Evolutionary conservation across 1,140 invertebrate species (phyloP).

Genomic region (Plectrocnemia conspersa): DNA sequence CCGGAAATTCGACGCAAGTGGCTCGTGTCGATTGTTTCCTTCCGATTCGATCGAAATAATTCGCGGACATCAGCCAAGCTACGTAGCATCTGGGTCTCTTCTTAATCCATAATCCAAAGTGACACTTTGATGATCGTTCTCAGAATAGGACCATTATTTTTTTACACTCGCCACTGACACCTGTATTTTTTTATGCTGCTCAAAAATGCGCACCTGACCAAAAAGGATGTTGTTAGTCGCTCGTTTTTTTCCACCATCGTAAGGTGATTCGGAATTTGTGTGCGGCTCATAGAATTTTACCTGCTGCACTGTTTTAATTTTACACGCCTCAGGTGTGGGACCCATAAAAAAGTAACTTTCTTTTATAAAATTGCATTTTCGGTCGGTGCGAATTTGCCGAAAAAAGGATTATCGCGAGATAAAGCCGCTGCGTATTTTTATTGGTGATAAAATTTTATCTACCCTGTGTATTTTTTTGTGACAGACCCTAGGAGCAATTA

Average conservation of each 20-base stretch:
- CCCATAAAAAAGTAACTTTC: too few species aligned
- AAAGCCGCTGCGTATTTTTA: background rate
- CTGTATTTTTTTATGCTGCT: conserved; percentile 19
- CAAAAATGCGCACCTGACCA: conserved; percentile 35
- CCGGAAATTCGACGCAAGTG: conserved; percentile 24
- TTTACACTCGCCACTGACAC: conserved; percentile 11
- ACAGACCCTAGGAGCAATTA: conserved; percentile 16
- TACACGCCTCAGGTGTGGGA: conserved; percentile 4
- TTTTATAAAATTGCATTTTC: too few species aligned
- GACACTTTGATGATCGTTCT: conserved; percentile 11
- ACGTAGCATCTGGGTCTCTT: background rate
- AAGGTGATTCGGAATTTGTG: conserved; percentile 33
- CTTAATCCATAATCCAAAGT: background rate
- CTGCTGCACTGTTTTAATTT: conserved; percentile 15
- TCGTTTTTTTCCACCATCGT: too few species aligned
- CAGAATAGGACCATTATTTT: too few species aligned
- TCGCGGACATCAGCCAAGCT: too few species aligned
- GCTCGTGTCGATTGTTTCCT: conserved; percentile 14
- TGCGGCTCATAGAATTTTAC: conserved; percentile 18
- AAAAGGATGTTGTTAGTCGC: conserved; percentile 33
- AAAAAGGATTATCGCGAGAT: conserved; percentile 5
- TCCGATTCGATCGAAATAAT: too few species aligned
- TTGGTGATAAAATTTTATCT: background rate
- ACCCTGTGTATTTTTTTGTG: conserved; percentile 1
- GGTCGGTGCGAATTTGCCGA: too few species aligned